Evolutionary conservation across 2,797 vertebrate species (phyloP).

Genomic region (Eleutherodactylus coqui): DNA sequence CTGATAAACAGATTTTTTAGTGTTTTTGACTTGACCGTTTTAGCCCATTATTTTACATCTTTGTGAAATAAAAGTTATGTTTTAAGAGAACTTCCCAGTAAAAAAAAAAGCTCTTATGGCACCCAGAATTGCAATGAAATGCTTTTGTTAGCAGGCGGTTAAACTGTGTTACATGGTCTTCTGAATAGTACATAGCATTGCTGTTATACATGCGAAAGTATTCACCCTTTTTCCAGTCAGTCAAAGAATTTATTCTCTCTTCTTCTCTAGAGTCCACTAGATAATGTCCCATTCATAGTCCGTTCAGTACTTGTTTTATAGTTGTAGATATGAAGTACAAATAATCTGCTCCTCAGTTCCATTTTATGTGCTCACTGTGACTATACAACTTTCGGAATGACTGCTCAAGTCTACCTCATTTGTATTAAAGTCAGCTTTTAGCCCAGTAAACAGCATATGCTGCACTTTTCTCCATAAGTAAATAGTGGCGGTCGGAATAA

Average conservation of each 20-base stretch:
- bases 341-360: neutral
- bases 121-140: neutral
- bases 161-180: neutral
- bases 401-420: neutral
- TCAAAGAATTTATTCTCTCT: neutral
- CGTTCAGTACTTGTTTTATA: neutral
- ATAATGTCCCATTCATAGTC: neutral
- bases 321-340: neutral
- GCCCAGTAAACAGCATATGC: neutral
- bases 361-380: neutral
- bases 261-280: neutral
- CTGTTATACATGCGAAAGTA: neutral
- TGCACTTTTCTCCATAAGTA: neutral
- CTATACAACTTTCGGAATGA: neutral
- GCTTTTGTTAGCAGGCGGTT: neutral
- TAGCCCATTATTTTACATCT: no score
- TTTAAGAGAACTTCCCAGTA: no score
- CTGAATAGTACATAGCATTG: constrained; percentile 1
- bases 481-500: neutral
- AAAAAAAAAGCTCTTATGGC: neutral
- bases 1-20: no score
- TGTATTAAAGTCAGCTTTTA: neutral
- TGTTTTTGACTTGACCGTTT: no score
- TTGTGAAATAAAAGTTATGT: no score
- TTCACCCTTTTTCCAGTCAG: neutral